Evolutionary conservation across 1,140 invertebrate species (phyloP).

Genomic region (Caenorhabditis elegans): DNA sequence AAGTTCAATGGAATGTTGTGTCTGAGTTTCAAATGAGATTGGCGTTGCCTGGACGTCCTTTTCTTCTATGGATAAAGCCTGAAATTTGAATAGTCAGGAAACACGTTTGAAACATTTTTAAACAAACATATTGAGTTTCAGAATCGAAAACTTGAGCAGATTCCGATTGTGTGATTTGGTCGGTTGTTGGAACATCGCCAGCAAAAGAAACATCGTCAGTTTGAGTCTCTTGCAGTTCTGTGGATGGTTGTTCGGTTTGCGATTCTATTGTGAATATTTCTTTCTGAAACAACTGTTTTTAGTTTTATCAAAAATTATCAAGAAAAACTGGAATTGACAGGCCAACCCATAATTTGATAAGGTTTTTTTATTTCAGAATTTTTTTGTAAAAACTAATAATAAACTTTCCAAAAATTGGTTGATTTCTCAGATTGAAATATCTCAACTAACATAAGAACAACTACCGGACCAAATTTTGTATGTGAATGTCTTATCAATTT

Average conservation of each 20-base stretch:
- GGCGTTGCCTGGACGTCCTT: background rate
- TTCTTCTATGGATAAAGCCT: background rate
- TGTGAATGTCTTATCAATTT: too few species aligned
- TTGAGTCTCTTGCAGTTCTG: background rate
- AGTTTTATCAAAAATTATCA: too few species aligned
- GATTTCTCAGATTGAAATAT: too few species aligned
- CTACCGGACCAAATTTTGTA: too few species aligned
- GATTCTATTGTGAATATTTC: background rate
- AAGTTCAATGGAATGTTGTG: conserved; percentile 26
- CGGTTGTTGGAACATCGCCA: background rate
- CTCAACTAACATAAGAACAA: too few species aligned
- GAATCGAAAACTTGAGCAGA: background rate
- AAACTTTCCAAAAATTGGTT: too few species aligned
- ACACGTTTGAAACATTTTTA: background rate
- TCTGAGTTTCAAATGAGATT: conserved; percentile 21
- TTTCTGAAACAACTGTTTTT: background rate
- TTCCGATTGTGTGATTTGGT: background rate
- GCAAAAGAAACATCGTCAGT: background rate
- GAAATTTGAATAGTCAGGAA: background rate
- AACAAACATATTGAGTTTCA: background rate
- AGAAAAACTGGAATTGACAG: too few species aligned
- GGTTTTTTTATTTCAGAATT: too few species aligned
- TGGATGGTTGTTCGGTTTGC: background rate
- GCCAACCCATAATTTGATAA: too few species aligned
- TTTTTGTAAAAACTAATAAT: too few species aligned